Conservation (phyloP, 2,113 vertebrate genomes). For the Vulpes lagopus region DNA sequence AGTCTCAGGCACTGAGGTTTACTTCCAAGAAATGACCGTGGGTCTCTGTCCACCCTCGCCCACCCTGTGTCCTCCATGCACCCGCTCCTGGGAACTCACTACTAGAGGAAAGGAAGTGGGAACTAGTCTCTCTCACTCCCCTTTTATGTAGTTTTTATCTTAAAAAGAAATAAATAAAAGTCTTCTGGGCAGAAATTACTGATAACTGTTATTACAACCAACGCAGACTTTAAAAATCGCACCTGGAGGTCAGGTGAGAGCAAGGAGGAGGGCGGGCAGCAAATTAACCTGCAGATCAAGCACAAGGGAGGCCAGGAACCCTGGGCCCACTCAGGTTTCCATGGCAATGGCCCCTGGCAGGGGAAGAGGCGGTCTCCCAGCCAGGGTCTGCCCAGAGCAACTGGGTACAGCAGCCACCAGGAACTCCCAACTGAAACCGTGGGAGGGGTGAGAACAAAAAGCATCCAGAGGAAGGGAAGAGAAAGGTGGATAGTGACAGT, state of each 20-base stretch:
- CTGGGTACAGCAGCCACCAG: background rate
- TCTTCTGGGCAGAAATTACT: constrained; percentile 60
- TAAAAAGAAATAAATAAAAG: constrained; percentile 80
- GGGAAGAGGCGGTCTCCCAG: background rate
- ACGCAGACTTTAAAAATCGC: background rate
- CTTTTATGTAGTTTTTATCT: constrained; percentile 67
- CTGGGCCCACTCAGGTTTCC: background rate
- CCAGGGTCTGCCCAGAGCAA: background rate
- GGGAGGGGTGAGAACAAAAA: background rate
- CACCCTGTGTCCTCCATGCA: background rate
- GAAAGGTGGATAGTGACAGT: constrained; percentile 34
- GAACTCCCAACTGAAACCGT: background rate
- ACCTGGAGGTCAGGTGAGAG: background rate
- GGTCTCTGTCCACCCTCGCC: background rate
- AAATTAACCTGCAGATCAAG: background rate
- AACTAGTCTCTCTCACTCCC: constrained; percentile 45
- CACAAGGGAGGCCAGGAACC: background rate
- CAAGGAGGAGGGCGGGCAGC: background rate
- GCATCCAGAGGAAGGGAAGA: background rate
- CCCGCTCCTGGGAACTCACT: constrained; percentile 19
- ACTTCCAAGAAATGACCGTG: constrained; percentile 28
- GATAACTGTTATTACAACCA: constrained; percentile 67
- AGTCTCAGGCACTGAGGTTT: constrained; percentile 83
- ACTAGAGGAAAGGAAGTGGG: constrained; percentile 9
- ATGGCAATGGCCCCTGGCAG: background rate